phyloP scores from a whole-genome alignment of 1,140 invertebrate species.

The Sesamia nonagrioides region DNA sequence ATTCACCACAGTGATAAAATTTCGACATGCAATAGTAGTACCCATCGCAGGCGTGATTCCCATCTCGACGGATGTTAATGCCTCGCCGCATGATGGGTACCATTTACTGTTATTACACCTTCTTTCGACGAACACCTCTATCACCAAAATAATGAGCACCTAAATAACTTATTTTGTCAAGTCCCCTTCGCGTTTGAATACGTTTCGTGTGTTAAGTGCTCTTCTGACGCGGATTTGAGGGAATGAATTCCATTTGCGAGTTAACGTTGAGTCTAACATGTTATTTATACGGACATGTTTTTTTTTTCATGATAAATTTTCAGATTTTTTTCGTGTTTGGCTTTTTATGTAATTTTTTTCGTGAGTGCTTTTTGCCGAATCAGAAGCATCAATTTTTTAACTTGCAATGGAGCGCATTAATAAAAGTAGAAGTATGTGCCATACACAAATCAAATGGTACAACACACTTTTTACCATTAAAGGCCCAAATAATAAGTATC shows the following conservation, averaged over 20 bases:
- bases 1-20: slow-evolving; percentile 12
- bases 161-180: slow-evolving; percentile 74
- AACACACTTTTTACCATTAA: too few species aligned
- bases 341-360: background rate
- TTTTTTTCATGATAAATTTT: slow-evolving; percentile 30
- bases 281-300: slow-evolving; percentile 45
- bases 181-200: slow-evolving; percentile 45
- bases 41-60: slow-evolving; percentile 53
- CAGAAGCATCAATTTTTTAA: too few species aligned
- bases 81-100: slow-evolving; percentile 64
- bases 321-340: slow-evolving; percentile 10
- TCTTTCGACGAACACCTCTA: slow-evolving; percentile 69
- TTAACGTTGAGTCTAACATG: slow-evolving; percentile 43
- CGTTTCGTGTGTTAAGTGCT: slow-evolving; percentile 50
- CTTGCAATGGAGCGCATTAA: too few species aligned
- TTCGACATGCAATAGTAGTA: slow-evolving; percentile 54
- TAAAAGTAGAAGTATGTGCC: too few species aligned
- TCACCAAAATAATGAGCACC: slow-evolving; percentile 74
- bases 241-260: slow-evolving; percentile 45
- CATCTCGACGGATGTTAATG: slow-evolving; percentile 72
- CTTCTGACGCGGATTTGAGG: slow-evolving; percentile 45
- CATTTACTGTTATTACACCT: slow-evolving; percentile 77
- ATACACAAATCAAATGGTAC: too few species aligned
- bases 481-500: too few species aligned
- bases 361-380: background rate